A percentile compares a stretch with the other conserved stretches of the same genome.
phyloP scores from a whole-genome alignment of 2,113 vertebrate species.

The Nanger granti region DNA sequence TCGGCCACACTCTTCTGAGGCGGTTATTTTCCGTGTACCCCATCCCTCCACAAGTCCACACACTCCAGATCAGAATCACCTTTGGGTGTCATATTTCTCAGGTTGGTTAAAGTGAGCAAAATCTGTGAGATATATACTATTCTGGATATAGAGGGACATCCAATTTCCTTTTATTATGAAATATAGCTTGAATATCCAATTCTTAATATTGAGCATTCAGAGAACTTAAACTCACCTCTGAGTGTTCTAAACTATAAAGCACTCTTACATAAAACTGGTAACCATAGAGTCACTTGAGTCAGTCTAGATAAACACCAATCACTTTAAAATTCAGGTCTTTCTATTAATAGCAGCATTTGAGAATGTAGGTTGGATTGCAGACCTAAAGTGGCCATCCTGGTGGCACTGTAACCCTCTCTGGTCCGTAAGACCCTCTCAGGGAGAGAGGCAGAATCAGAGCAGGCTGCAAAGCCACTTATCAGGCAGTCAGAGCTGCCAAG shows the following conservation, averaged over 20 bases:
- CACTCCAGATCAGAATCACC: background rate
- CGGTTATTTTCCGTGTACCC: background rate
- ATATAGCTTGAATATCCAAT: background rate
- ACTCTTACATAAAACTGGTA: background rate
- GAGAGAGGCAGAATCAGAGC: background rate
- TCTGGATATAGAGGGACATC: background rate
- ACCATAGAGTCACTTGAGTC: background rate
- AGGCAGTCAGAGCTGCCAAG: background rate
- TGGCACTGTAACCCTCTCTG: background rate
- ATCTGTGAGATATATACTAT: background rate
- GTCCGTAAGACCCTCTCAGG: background rate
- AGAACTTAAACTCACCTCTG: background rate
- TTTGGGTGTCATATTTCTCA: background rate
- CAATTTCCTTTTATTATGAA: background rate
- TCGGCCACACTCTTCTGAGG: background rate
- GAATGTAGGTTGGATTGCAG: background rate
- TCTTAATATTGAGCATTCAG: background rate
- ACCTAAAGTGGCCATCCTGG: background rate
- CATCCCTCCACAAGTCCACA: background rate
- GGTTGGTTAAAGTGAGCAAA: background rate
- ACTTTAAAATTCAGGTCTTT: background rate
- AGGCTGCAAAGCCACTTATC: background rate
- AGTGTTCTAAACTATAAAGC: background rate
- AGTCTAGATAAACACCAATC: background rate
- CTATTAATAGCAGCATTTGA: background rate